A percentile compares a stretch with the other conserved stretches of the same genome.
These are phyloP conservation scores for Bufo gargarizans DNA, from an alignment of 2,113 vertebrate genomes.

Conservation along the genomic window DNA sequence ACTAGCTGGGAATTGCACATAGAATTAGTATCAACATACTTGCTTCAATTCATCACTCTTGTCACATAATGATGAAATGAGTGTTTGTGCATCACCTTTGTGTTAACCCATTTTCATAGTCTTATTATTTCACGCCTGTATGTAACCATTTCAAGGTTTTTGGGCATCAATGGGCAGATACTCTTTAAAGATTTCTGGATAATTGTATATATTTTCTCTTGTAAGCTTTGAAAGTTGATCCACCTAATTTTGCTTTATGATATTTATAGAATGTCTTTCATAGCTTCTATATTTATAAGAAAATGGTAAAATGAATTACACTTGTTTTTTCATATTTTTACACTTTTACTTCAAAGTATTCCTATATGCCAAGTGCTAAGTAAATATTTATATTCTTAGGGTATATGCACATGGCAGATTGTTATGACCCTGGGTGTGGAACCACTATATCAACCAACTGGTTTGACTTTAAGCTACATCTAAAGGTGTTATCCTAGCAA, in stretches of 20 bases:
- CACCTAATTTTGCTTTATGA: background rate
- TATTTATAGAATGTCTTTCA: background rate
- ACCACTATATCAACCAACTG: no score
- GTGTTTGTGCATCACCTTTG: background rate
- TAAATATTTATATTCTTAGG: no score
- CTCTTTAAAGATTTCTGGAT: background rate
- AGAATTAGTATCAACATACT: background rate
- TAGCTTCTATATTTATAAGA: background rate
- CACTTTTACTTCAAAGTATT: no score
- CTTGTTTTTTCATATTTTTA: background rate
- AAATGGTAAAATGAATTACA: background rate
- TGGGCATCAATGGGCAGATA: background rate
- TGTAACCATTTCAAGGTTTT: background rate
- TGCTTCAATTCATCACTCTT: background rate
- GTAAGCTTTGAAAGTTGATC: background rate
- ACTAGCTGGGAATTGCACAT: background rate
- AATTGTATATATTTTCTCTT: background rate
- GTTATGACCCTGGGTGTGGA: no score
- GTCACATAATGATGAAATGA: background rate
- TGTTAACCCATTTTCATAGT: background rate
- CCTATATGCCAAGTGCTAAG: no score
- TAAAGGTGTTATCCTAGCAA: no score
- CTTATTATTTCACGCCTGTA: background rate
- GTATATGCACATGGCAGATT: no score
- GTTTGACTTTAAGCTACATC: no score